A percentile compares a stretch with the other conserved stretches of the same genome.
phyloP scores from a whole-genome alignment of 2,797 vertebrate genomes.

The Pelodytes ibericus region DNA sequence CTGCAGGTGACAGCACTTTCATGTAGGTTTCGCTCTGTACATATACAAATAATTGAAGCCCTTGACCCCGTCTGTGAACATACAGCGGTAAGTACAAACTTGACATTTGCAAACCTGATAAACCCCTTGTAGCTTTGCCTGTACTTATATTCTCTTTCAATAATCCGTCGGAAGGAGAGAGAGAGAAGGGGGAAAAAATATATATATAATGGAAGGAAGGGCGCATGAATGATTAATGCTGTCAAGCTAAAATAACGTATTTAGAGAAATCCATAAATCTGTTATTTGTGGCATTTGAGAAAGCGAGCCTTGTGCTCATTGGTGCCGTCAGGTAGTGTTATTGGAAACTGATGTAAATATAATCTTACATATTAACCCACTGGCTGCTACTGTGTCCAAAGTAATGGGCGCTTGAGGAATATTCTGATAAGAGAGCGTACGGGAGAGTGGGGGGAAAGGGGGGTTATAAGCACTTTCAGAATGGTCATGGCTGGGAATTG shows the following conservation, averaged over 20 bases:
- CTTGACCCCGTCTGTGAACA: conserved; percentile 96
- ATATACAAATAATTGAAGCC: conserved; percentile 99
- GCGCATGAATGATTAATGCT: conserved; percentile 99
- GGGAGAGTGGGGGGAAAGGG: too few species aligned
- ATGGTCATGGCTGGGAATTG: too few species aligned
- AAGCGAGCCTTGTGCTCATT: conserved; percentile 78
- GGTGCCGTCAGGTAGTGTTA: conserved; percentile 70
- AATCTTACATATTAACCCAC: conserved; percentile 52
- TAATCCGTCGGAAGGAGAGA: conserved; percentile 93
- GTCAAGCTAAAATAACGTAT: conserved; percentile 98
- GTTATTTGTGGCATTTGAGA: conserved; percentile 96
- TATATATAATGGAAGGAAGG: conserved; percentile 51
- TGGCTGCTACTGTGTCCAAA: conserved; percentile 17
- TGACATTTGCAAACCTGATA: conserved; percentile 99
- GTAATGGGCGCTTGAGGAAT: neutral
- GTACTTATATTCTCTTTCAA: conserved; percentile 98
- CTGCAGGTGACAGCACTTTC: conserved; percentile 97
- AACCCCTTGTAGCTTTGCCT: conserved; percentile 88
- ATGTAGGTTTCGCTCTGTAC: conserved; percentile 87
- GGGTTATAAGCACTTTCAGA: too few species aligned
- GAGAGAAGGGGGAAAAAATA: conserved; percentile 80
- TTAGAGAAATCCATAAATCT: conserved; percentile 96
- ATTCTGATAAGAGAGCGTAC: neutral
- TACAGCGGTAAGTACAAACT: conserved; percentile 98
- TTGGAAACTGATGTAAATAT: conserved; percentile 63